These are phyloP conservation scores for Diadema setosum DNA, from an alignment of 35 echinoderm and acorn worm genomes.

Conservation along the genomic window DNA sequence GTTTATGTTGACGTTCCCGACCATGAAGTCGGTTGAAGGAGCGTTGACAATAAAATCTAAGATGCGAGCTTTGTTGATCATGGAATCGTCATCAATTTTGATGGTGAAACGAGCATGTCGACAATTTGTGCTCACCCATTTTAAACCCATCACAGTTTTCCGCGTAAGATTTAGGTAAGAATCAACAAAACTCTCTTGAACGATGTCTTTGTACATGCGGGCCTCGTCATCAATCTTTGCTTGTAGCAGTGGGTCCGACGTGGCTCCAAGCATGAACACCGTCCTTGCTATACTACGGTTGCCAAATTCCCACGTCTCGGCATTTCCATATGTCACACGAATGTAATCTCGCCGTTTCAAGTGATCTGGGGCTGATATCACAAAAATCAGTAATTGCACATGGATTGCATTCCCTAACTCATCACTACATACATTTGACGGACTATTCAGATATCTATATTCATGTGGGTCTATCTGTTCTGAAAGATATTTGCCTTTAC, in stretches of 20 bases:
- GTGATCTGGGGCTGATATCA: neutral
- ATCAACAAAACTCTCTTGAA: slow-evolving; percentile 38
- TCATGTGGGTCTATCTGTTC: neutral
- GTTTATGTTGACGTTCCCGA: neutral
- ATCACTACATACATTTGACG: neutral
- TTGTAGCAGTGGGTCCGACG: neutral
- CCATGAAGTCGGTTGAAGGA: neutral
- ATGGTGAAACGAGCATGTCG: slow-evolving; percentile 13
- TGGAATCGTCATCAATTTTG: slow-evolving; percentile 68
- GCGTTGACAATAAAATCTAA: neutral
- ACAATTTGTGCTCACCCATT: slow-evolving; percentile 29
- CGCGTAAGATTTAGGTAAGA: slow-evolving; percentile 40
- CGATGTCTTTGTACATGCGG: slow-evolving; percentile 2
- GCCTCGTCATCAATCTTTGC: neutral
- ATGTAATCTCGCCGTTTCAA: neutral
- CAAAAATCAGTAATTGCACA: neutral
- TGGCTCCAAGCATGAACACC: neutral
- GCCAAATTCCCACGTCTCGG: neutral
- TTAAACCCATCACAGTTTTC: slow-evolving; percentile 56
- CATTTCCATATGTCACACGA: slow-evolving; percentile 15
- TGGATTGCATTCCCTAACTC: neutral
- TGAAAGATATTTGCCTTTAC: neutral
- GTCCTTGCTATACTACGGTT: neutral
- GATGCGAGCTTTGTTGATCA: slow-evolving; percentile 28
- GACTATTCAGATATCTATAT: neutral